Base-by-base conservation (phyloP, 2,113 vertebrate species). In the Pachycephala philippinensis region DNA sequence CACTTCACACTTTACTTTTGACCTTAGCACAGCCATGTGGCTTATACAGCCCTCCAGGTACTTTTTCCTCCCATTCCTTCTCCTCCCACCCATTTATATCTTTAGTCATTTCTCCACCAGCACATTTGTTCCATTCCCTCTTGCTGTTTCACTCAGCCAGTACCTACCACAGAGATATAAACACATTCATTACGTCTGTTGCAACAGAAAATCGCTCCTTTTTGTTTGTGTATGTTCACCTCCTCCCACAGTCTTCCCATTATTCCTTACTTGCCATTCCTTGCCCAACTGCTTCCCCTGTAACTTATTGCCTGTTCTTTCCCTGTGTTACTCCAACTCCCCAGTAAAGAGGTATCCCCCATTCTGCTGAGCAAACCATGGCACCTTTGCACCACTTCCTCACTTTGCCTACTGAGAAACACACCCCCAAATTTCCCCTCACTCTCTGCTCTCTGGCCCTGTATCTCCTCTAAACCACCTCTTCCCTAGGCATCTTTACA, bases 1-100 rank as follows among this genome's bases (percentile, higher is more conserved):
- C 71, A 75, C 71, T 90, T 93, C 93, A 88, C 70, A 66, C 70
- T 94, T 91, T 56, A 15, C 53, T 96, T 92, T 47, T 72, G 47
- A 87, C 82, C 42, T 87, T 27, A 72, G 71, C 42, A 54, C 45
- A 91, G 37, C 37, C 78, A 42, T 80, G 66, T 70, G 66, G 42
- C 22, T 85, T 83, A 80, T 47, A 85, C 0, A 0, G 15, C 33
- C 50, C 42, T 93, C 63, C 93, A 94, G 89, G 93, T 93, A 91
- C 39, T 83, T 85, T 83, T 35, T 18, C 33, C 14, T 89, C 54
- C 54, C 39, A 44, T 83, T 82, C 50, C 45, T 87, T 69, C 61
- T 79, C 40, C 57, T 96, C 87, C 70, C 27, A 45, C n/a, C 18
- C 11, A 44, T 61, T 87, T 53, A n/a, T 65, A 89, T 57, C 82